phyloP scores from a whole-genome alignment of 92 coral and sea anemone species.

The Epizoanthus scotinus region DNA sequence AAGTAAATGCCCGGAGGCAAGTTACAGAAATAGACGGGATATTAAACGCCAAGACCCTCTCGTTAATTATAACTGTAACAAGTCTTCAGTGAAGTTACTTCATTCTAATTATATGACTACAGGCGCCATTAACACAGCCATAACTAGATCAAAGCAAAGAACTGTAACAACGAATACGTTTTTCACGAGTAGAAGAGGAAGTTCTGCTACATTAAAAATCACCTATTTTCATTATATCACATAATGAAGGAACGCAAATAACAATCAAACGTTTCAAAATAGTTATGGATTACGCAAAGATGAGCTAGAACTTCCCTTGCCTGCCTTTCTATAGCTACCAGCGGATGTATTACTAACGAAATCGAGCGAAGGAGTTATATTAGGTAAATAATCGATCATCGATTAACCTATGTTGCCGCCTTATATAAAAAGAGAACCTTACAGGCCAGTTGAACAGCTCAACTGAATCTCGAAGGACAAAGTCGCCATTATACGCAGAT shows the following conservation, averaged over 20 bases:
- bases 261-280: background rate
- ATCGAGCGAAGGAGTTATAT: background rate
- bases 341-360: slow-evolving; percentile 12
- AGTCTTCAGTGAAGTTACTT: background rate
- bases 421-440: slow-evolving; percentile 12
- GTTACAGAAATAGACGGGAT: background rate
- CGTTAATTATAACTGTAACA: background rate
- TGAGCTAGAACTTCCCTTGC: background rate
- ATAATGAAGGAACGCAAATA: background rate
- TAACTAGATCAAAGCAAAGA: background rate
- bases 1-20: too few species aligned
- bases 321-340: background rate
- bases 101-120: background rate
- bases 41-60: slow-evolving; percentile 8
- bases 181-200: too few species aligned
- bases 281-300: background rate
- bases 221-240: background rate
- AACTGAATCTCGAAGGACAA: background rate
- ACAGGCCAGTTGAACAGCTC: background rate
- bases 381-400: background rate
- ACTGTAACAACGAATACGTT: background rate
- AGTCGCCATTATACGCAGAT: background rate
- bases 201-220: background rate
- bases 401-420: background rate
- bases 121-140: background rate